Conservation (phyloP, 2,888 invertebrate genomes). For the Drosophila atripex region DNA sequence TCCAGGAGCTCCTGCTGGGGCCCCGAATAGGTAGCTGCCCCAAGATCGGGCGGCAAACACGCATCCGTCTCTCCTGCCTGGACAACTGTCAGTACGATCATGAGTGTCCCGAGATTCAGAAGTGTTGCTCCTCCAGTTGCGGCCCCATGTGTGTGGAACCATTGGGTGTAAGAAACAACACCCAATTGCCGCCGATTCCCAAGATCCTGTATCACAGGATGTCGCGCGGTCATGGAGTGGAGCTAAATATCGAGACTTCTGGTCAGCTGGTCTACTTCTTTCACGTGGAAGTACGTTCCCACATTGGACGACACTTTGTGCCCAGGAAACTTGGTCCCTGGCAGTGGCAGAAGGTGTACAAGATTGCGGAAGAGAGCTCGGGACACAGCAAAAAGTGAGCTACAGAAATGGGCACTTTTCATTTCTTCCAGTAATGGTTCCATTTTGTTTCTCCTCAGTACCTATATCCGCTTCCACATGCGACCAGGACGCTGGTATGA, state of each 20-base stretch:
- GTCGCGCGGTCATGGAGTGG: constrained; percentile 85
- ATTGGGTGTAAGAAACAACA: constrained; percentile 83
- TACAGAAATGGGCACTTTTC: neutral
- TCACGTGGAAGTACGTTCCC: constrained; percentile 88
- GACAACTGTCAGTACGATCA: constrained; percentile 85
- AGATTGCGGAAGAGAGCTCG: constrained; percentile 78
- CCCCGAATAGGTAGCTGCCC: constrained; percentile 81
- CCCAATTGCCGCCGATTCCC: constrained; percentile 87
- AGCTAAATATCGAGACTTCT: constrained; percentile 84
- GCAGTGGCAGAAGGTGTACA: constrained; percentile 83
- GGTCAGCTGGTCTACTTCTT: constrained; percentile 73
- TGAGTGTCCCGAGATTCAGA: constrained; percentile 88
- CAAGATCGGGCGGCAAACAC: constrained; percentile 56
- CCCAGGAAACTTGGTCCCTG: constrained; percentile 88
- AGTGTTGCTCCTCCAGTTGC: constrained; percentile 88
- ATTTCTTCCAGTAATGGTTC: neutral
- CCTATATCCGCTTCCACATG: constrained; percentile 81
- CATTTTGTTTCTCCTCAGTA: constrained; percentile 61
- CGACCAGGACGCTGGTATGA: constrained; percentile 90
- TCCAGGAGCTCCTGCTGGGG: constrained; percentile 71
- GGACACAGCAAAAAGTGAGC: constrained; percentile 64
- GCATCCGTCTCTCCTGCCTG: constrained; percentile 72
- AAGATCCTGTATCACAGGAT: constrained; percentile 85
- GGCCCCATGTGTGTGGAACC: constrained; percentile 89
- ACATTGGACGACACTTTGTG: constrained; percentile 88